phyloP scores from a whole-genome alignment of 2,888 invertebrate genomes.

The Blera fallax region DNA sequence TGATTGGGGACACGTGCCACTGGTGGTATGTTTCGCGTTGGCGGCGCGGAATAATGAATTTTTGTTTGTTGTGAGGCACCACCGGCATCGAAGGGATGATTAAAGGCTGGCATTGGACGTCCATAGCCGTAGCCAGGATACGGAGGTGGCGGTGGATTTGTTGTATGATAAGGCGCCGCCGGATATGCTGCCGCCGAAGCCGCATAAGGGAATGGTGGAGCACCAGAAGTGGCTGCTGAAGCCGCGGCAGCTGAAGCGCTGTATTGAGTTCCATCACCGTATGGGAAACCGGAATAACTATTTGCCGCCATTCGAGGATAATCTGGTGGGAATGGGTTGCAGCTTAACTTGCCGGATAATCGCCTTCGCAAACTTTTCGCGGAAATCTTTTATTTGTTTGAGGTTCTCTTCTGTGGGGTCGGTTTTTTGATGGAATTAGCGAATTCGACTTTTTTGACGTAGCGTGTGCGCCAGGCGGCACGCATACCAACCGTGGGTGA shows the following conservation, averaged over 20 bases:
- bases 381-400: slow-evolving; percentile 45
- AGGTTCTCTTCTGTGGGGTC: slow-evolving; percentile 35
- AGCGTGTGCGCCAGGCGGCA: slow-evolving; percentile 68
- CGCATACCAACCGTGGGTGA: slow-evolving; percentile 26
- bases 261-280: slow-evolving; percentile 95
- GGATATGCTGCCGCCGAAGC: slow-evolving; percentile 85
- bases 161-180: slow-evolving; percentile 85
- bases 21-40: slow-evolving; percentile 84
- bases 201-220: slow-evolving; percentile 64
- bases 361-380: too few species aligned
- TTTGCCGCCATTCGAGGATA: slow-evolving; percentile 82
- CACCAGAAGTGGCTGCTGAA: slow-evolving; percentile 86
- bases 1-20: slow-evolving; percentile 80
- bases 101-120: slow-evolving; percentile 84
- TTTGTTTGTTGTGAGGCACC: slow-evolving; percentile 71
- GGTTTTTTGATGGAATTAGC: slow-evolving; percentile 60
- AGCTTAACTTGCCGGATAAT: slow-evolving; percentile 20
- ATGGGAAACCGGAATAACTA: slow-evolving; percentile 96
- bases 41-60: slow-evolving; percentile 82
- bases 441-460: slow-evolving; percentile 69
- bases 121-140: slow-evolving; percentile 86
- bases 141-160: slow-evolving; percentile 70
- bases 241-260: slow-evolving; percentile 87
- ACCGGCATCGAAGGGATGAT: slow-evolving; percentile 73
- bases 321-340: slow-evolving; percentile 60